Evolutionary conservation across 2,888 invertebrate genomes (phyloP).

Genomic region (Vannuccia rotundouncinata): DNA sequence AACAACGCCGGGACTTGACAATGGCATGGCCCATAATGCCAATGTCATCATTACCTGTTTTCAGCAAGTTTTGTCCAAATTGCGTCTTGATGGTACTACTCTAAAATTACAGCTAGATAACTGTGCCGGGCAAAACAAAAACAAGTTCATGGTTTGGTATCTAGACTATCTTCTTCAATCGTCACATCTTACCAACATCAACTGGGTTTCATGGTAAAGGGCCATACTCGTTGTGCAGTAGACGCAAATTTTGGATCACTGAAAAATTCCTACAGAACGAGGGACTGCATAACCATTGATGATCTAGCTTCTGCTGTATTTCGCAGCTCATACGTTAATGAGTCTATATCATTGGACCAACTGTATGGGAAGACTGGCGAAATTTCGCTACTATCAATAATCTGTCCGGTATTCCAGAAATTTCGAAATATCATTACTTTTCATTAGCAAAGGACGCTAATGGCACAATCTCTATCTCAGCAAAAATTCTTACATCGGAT

Average conservation of each 20-base stretch:
- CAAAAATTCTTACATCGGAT: neutral
- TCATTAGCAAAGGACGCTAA: conserved; percentile 4
- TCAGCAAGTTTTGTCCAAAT: conserved; percentile 18
- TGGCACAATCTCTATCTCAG: conserved; percentile 9
- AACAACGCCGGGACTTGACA: neutral
- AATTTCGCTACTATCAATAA: conserved; percentile 14
- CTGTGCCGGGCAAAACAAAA: neutral
- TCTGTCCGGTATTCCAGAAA: conserved; percentile 8
- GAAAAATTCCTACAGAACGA: conserved; percentile 1
- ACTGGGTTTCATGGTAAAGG: conserved; percentile 1
- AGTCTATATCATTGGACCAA: conserved; percentile 12
- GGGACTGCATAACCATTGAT: neutral
- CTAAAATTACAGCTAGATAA: conserved; percentile 12
- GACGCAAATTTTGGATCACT: conserved; percentile 4
- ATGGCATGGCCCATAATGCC: neutral
- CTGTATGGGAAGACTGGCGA: neutral
- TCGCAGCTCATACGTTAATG: neutral
- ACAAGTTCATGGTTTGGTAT: conserved; percentile 3
- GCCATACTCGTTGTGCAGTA: conserved; percentile 14
- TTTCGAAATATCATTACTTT: conserved; percentile 22
- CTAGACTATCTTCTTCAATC: neutral
- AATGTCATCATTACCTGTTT: conserved; percentile 6
- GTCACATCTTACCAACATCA: neutral
- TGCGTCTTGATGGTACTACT: conserved; percentile 9
- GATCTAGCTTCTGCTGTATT: neutral